Conservation (phyloP, 2,797 vertebrate species). For the Eleutherodactylus coqui region DNA sequence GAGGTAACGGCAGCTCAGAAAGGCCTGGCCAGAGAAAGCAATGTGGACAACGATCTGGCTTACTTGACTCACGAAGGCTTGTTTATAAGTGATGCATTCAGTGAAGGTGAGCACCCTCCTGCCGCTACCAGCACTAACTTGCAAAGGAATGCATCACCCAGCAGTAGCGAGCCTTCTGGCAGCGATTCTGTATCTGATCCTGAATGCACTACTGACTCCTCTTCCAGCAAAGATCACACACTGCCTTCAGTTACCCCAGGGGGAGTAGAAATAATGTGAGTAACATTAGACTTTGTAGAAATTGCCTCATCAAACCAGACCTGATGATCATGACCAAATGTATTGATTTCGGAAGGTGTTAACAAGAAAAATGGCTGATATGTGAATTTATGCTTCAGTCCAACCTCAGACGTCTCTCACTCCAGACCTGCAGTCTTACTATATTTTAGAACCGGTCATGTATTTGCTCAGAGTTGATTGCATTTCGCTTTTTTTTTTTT, state of each 20-base stretch:
- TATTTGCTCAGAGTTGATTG: no score
- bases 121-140: conserved; percentile 67
- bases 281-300: conserved; percentile 62
- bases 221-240: conserved; percentile 83
- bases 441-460: no score
- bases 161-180: conserved; percentile 73
- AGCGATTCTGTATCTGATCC: conserved; percentile 81
- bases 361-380: neutral
- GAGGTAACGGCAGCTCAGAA: conserved; percentile 72
- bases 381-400: neutral
- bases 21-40: conserved; percentile 69
- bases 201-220: conserved; percentile 82
- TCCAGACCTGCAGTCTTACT: no score
- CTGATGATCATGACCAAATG: neutral
- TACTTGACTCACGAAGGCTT: conserved; percentile 95
- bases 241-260: conserved; percentile 74
- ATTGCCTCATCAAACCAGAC: conserved; percentile 26
- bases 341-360: conserved; percentile 1
- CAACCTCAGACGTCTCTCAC: neutral
- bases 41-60: conserved; percentile 86
- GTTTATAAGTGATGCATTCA: conserved; percentile 93
- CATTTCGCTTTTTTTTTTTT: no score
- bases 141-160: conserved; percentile 75
- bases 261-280: conserved; percentile 81
- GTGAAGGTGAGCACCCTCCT: conserved; percentile 75